Evolutionary conservation across 2,797 vertebrate genomes (phyloP), one percentile per base, ranked within the genome.

Genomic region (Limnodromus scolopaceus): DNA sequence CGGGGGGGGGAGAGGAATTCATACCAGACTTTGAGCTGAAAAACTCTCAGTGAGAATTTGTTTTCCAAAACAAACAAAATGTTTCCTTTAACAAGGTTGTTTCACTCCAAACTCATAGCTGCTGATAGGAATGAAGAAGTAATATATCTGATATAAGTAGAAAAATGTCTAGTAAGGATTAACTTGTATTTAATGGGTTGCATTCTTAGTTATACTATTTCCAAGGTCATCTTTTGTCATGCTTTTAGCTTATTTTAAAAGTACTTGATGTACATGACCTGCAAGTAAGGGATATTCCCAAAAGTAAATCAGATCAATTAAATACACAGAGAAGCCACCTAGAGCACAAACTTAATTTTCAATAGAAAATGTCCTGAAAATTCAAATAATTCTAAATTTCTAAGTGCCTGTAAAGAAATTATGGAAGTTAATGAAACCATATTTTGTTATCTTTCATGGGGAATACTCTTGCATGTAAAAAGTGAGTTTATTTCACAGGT

Each of bases 91-190:
- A 93, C 92, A 90, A 89, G 48, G 68, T 88, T 63, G 51, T 92
- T 96, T 96, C 69, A 93, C 93, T 96, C 80, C 95, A 92, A 96
- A 92, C 80, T 95, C 51, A 63, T 55, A 96, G 95, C 70, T 95
- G 88, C 84, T 84, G 48, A 43, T 88, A 86, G 84, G 87, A 90
- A 71, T 51, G 9, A 93, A 64, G 60, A 38, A n/a, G 39, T 89
- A 66, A 93, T 96, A 83, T 88, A 93, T 92, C 74, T 79, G 20
- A 82, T 77, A 76, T 68, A 81, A 92, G 36, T 53, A 15, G 38
- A 53, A 41, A 70, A 76, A 95, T 38, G 74, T 60, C 20, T 43
- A 54, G 72, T 81, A 43, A 38, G 75, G 60, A 58, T 39, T 55
- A 88, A 77, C 64, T 88, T 88, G 82, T 79, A 61, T 87, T 64